phyloP scores from a whole-genome alignment of 1,140 invertebrate genomes.

The Megalonaias nervosa region DNA sequence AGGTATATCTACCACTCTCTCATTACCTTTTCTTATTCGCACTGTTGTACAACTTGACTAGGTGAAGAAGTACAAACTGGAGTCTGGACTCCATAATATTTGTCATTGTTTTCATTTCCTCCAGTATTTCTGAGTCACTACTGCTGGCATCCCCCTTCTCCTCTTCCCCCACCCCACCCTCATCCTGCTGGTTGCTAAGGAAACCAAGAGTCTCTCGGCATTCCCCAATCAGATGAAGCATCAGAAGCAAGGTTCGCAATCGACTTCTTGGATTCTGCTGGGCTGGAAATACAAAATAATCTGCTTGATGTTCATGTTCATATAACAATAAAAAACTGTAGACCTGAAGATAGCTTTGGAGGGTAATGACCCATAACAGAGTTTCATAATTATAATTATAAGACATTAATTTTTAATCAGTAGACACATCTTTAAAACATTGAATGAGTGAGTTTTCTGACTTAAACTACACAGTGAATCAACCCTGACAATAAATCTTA shows the following conservation, averaged over 20 bases:
- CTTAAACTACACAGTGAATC: too few species aligned
- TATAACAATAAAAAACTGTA: not conserved
- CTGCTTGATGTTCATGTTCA: not conserved
- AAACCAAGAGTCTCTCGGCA: constrained; percentile 34
- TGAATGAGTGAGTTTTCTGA: too few species aligned
- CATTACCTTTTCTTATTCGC: constrained; percentile 18
- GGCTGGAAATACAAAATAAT: constrained; percentile 20
- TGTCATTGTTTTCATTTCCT: constrained; percentile 51
- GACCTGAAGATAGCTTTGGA: too few species aligned
- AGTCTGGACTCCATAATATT: constrained; percentile 31
- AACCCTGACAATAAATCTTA: too few species aligned
- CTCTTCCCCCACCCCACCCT: too few species aligned
- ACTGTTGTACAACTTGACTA: constrained; percentile 22
- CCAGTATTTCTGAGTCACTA: not conserved
- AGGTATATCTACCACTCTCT: not conserved
- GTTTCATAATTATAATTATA: too few species aligned
- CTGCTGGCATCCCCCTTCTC: too few species aligned
- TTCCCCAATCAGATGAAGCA: constrained; percentile 11
- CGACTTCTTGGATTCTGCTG: constrained; percentile 9
- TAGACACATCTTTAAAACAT: too few species aligned
- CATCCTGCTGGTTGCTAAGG: constrained; percentile 24
- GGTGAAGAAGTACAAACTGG: constrained; percentile 33
- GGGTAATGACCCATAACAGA: too few species aligned
- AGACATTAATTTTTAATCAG: too few species aligned
- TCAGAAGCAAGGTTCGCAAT: constrained; percentile 8